A percentile compares a stretch with the other conserved stretches of the same genome.
These are phyloP conservation scores for Malurus elegans DNA, from an alignment of 2,113 vertebrate genomes.

Conservation along the genomic window DNA sequence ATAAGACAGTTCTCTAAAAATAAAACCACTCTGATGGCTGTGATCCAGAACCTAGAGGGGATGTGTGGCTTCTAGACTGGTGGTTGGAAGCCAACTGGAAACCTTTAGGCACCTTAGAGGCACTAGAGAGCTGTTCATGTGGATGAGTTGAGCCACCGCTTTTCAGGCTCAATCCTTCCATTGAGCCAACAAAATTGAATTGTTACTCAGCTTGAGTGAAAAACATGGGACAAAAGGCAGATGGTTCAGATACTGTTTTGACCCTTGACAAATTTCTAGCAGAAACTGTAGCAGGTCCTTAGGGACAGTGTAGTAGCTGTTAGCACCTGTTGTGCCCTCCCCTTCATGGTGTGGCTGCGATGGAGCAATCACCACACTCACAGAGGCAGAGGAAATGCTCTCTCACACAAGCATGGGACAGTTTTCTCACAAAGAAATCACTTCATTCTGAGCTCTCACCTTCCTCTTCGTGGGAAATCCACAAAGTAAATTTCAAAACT, in stretches of 20 bases:
- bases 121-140: not conserved
- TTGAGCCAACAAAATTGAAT: not conserved
- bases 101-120: not conserved
- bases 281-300: not conserved
- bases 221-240: not conserved
- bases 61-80: not conserved
- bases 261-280: not conserved
- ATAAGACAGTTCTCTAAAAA: not conserved
- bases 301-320: not conserved
- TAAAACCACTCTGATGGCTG: not conserved
- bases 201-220: not conserved
- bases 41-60: not conserved
- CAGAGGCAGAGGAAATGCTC: not conserved
- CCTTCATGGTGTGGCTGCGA: not conserved
- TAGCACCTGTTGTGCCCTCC: accelerated
- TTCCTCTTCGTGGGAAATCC: not conserved
- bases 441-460: not conserved
- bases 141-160: not conserved
- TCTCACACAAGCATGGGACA: not conserved
- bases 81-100: not conserved
- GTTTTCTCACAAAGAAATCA: not conserved
- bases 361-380: accelerated
- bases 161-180: not conserved
- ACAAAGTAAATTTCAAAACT: not conserved
- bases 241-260: not conserved